phyloP scores from a whole-genome alignment of 1,140 invertebrate genomes.

The Penaeus vannamei region DNA sequence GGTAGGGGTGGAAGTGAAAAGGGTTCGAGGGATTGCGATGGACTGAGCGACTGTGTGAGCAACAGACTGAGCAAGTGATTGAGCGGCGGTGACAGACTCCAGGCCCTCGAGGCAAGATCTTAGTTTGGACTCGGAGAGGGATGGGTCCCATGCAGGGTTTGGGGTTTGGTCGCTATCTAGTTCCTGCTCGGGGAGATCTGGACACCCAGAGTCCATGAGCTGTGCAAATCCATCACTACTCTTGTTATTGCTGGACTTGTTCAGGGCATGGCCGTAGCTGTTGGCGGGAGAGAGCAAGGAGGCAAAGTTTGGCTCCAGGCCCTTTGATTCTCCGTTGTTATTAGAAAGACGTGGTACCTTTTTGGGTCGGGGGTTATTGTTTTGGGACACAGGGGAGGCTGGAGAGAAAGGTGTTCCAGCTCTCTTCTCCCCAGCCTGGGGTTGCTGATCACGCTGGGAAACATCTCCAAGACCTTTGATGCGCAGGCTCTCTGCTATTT shows the following conservation, averaged over 20 bases:
- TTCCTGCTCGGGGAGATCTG: constrained; percentile 50
- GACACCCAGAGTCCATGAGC: constrained; percentile 56
- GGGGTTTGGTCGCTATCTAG: constrained; percentile 45
- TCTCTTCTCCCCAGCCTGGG: constrained; percentile 58
- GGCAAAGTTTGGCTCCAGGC: constrained; percentile 51
- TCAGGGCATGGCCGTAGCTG: constrained; percentile 60
- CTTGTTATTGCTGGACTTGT: constrained; percentile 40
- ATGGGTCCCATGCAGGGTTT: constrained; percentile 47
- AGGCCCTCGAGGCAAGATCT: constrained; percentile 56
- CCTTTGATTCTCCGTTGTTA: constrained; percentile 52
- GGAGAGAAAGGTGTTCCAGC: constrained; percentile 57
- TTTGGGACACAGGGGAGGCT: constrained; percentile 49
- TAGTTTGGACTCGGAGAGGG: constrained; percentile 53
- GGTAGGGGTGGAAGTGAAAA: constrained; percentile 49
- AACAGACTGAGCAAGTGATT: constrained; percentile 58
- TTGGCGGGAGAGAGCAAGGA: constrained; percentile 55
- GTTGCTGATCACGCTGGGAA: constrained; percentile 70
- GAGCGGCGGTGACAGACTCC: constrained; percentile 51
- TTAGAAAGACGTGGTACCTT: constrained; percentile 56
- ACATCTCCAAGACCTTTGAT: constrained; percentile 90
- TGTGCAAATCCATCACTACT: constrained; percentile 57
- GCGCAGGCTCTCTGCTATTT: constrained; percentile 85
- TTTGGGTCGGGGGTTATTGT: constrained; percentile 52
- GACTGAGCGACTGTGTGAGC: constrained; percentile 48
- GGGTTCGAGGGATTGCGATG: constrained; percentile 48